Percentiles rank a stretch among this genome's conserved stretches.
Conservation (phyloP, 2,797 vertebrate species). For the Pangasius djambal region DNA sequence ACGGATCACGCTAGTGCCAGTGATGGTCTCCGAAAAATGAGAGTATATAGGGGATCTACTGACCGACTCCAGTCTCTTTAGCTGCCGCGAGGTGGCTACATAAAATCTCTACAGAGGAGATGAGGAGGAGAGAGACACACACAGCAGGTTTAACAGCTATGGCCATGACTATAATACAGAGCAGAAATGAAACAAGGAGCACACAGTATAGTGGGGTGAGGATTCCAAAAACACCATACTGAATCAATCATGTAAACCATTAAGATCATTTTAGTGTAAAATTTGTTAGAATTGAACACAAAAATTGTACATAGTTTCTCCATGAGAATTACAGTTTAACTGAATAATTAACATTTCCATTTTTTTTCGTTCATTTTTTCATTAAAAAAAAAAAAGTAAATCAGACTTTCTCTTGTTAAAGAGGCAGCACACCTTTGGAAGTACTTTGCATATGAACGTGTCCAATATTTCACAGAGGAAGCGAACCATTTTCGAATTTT, state of each 20-base stretch:
- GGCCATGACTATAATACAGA: neutral
- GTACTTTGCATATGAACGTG: neutral
- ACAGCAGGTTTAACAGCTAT: conserved; percentile 57
- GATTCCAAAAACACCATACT: conserved; percentile 25
- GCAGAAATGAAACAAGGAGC: neutral
- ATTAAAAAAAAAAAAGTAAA: no score
- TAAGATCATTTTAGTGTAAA: neutral
- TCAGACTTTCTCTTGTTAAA: neutral
- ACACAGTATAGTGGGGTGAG: neutral
- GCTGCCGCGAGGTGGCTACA: conserved; percentile 91
- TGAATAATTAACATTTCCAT: neutral
- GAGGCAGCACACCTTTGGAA: neutral
- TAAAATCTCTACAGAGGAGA: conserved; percentile 87
- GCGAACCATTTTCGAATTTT: neutral
- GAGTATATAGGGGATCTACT: conserved; percentile 97
- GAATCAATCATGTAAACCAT: neutral
- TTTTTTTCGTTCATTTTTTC: neutral
- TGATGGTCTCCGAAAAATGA: conserved; percentile 94
- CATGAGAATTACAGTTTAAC: neutral
- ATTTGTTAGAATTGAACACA: neutral
- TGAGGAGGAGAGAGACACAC: conserved; percentile 58
- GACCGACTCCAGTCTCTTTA: conserved; percentile 94
- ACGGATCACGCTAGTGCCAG: conserved; percentile 89
- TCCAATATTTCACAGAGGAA: neutral
- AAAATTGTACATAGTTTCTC: neutral